Evolutionary conservation across 2,888 invertebrate genomes (phyloP), one percentile per base, ranked within the genome.

Genomic region (Tetrapedia diversipes): DNA sequence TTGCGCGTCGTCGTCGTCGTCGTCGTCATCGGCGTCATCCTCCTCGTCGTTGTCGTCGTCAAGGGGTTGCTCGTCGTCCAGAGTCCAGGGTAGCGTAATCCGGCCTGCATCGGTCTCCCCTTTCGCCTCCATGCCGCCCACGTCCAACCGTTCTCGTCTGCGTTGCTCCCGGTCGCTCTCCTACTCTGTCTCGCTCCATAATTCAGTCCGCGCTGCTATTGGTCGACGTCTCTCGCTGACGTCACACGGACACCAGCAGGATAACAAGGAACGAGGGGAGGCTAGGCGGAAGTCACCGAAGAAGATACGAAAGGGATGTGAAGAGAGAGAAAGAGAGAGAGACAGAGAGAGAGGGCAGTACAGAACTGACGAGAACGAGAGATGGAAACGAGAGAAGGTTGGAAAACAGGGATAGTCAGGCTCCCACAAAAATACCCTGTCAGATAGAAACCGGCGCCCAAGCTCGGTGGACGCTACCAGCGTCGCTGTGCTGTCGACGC

Each of bases 341-440:
- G 27, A 65, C 61, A 51, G 61, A 54, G 61, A 39, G 19, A 54
- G 69, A 49, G 32, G 11, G 67, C 68, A 27, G 34, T 65, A 65
- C n/a, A 65, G 56, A 57, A 63, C 51, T 56, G 34, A 19, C 51
- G 41, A 8, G 7, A 16, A 27, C 34, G 47, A 34, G 59, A 51
- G 53, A 54, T 54, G 72, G 51, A 53, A 65, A 61, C 53, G 61
- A 8, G 77, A 61, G 68, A 61, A 74, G 78, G 77, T 79, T 63
- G 73, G 66, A 76, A 74, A 64, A 82, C 78, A 79, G 83, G 82
- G 80, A 81, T 81, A 81, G 82, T 77, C 69, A 78, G 49, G 82
- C 82, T 88, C 84, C 85, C 80, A 83, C 82, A 86, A 90, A 89
- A 90, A 89, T 90, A 87, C 83, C 79, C 86, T 86, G 87, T 84